Conservation (phyloP, 2,113 vertebrate genomes). For the Bos taurus region DNA sequence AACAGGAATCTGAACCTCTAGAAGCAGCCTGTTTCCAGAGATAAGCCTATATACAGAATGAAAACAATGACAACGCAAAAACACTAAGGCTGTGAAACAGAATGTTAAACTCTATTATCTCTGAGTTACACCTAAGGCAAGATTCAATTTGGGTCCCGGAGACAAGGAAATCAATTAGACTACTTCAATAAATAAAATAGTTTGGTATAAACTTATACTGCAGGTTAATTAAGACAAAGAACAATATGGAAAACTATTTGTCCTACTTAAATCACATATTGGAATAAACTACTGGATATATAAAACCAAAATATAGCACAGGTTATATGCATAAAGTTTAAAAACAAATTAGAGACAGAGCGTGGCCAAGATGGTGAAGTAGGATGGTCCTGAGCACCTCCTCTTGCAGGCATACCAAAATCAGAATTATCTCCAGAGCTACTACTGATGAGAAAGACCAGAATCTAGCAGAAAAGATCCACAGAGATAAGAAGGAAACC, state of each 20-base stretch:
- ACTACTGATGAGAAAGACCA: background rate
- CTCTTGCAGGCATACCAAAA: background rate
- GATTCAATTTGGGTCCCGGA: background rate
- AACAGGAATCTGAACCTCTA: background rate
- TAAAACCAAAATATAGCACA: background rate
- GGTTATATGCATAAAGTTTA: background rate
- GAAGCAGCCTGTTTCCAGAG: background rate
- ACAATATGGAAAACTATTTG: background rate
- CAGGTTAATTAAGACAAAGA: background rate
- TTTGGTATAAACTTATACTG: background rate
- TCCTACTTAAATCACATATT: background rate
- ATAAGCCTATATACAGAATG: background rate
- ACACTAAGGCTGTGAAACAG: background rate
- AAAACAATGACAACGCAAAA: background rate
- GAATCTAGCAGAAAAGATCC: background rate
- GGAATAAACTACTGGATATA: background rate
- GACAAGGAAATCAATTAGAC: background rate
- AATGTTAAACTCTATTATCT: background rate
- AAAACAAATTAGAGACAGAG: background rate
- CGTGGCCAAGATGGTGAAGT: background rate
- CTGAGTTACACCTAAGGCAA: conserved; percentile 4
- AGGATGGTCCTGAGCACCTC: background rate
- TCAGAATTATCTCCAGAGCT: background rate
- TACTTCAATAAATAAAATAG: background rate
- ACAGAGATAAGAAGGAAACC: background rate